Percentiles rank a stretch among this genome's conserved stretches.
phyloP scores from a whole-genome alignment of 2,113 vertebrate genomes.

The Lycaon pictus region DNA sequence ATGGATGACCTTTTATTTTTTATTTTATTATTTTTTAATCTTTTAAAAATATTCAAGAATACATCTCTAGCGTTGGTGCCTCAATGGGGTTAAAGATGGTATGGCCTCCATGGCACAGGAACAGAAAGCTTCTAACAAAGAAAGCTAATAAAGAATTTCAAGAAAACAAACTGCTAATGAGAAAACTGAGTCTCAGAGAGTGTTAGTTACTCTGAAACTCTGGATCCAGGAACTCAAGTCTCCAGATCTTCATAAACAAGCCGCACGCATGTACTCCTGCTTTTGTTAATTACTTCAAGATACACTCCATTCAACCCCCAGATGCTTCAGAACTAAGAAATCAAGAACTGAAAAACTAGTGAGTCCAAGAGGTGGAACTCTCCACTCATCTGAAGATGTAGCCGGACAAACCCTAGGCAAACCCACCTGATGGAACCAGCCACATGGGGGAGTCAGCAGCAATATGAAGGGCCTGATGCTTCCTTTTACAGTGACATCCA shows the following conservation, averaged over 20 bases:
- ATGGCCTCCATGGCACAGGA: not conserved
- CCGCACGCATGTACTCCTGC: not conserved
- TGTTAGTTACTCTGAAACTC: not conserved
- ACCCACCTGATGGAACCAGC: not conserved
- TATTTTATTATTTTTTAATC: too few species aligned
- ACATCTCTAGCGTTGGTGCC: not conserved
- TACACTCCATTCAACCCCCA: not conserved
- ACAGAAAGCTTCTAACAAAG: not conserved
- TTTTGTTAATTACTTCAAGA: not conserved
- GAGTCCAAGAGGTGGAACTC: not conserved
- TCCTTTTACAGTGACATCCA: not conserved
- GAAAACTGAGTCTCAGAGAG: slow-evolving; percentile 14
- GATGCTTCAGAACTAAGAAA: not conserved
- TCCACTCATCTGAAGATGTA: not conserved
- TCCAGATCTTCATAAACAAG: not conserved
- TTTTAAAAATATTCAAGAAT: not conserved
- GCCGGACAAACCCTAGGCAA: not conserved
- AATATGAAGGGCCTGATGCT: not conserved
- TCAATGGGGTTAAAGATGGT: not conserved
- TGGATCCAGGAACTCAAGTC: not conserved
- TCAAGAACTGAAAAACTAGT: not conserved
- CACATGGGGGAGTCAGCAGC: not conserved
- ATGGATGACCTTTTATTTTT: too few species aligned
- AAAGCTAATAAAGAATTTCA: not conserved
- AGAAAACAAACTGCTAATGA: not conserved